Percentiles rank a stretch among this genome's conserved stretches.
Evolutionary conservation across 2,113 vertebrate genomes (phyloP).

Genomic region (Myotis yumanensis): DNA sequence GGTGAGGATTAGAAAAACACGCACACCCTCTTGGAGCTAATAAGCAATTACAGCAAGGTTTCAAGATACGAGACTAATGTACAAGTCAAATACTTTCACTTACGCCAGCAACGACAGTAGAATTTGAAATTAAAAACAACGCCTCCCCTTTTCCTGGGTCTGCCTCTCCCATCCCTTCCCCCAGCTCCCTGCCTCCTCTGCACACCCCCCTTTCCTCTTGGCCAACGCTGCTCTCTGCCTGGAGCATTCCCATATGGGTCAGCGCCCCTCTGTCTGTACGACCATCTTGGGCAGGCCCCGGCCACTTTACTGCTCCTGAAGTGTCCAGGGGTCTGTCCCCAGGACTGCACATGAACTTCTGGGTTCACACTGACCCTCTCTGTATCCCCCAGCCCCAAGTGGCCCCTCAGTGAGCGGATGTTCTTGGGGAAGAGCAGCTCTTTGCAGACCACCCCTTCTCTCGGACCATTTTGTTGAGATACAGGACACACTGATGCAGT

Average conservation of each 20-base stretch:
- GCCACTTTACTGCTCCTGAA: not conserved
- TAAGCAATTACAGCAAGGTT: too few relatives aligned
- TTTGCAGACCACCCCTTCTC: not conserved
- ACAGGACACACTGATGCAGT: not conserved
- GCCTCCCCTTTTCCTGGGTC: not conserved
- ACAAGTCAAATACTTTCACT: too few relatives aligned
- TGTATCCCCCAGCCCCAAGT: not conserved
- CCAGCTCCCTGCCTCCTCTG: not conserved
- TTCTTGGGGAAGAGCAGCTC: not conserved
- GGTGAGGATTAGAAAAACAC: too few relatives aligned
- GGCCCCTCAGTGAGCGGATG: not conserved
- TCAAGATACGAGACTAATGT: too few relatives aligned
- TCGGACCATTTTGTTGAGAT: not conserved
- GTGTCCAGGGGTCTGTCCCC: not conserved
- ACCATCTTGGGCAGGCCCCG: not conserved
- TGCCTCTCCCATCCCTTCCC: accelerated
- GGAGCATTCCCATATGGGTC: not conserved
- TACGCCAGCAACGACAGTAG: too few relatives aligned
- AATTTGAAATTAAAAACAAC: not conserved
- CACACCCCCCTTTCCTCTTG: not conserved
- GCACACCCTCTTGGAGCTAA: too few relatives aligned
- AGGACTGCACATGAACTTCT: not conserved
- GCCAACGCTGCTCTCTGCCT: too few relatives aligned
- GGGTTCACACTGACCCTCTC: not conserved
- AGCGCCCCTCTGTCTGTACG: accelerated